Evolutionary conservation across 2,113 vertebrate genomes (phyloP).

Genomic region (Pomatostomus ruficeps): DNA sequence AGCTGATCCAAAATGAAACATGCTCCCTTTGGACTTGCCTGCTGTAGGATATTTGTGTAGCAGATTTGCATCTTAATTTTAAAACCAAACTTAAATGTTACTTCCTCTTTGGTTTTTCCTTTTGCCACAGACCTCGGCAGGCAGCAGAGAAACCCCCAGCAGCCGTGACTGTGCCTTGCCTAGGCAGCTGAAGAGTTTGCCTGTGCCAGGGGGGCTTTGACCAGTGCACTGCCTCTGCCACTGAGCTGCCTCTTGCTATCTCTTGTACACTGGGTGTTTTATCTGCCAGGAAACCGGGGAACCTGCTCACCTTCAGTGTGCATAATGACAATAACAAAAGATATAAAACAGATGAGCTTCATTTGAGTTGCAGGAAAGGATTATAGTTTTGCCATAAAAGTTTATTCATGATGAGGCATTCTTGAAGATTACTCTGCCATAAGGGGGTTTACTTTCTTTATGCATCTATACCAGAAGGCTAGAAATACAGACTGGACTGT

Average conservation of each 20-base stretch:
- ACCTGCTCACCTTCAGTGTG: neutral
- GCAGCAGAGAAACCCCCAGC: neutral
- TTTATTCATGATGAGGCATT: neutral
- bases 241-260: neutral
- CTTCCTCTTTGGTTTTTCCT: neutral
- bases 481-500: neutral
- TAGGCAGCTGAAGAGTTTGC: neutral
- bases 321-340: neutral
- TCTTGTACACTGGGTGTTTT: neutral
- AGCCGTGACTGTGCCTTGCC: fast-evolving
- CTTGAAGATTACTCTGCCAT: neutral
- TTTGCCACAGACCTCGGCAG: fast-evolving
- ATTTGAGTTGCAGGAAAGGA: neutral
- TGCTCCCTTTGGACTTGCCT: neutral
- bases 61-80: slow-evolving; percentile 56
- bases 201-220: neutral
- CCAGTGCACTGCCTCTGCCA: neutral
- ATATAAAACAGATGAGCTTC: neutral
- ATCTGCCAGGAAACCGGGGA: neutral
- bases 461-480: neutral
- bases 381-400: neutral
- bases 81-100: slow-evolving; percentile 36
- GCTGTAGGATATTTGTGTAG: slow-evolving; percentile 2
- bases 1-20: slow-evolving; percentile 26
- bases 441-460: neutral